phyloP scores from a whole-genome alignment of 2,888 invertebrate genomes.

The Drosophila macrospina region DNA sequence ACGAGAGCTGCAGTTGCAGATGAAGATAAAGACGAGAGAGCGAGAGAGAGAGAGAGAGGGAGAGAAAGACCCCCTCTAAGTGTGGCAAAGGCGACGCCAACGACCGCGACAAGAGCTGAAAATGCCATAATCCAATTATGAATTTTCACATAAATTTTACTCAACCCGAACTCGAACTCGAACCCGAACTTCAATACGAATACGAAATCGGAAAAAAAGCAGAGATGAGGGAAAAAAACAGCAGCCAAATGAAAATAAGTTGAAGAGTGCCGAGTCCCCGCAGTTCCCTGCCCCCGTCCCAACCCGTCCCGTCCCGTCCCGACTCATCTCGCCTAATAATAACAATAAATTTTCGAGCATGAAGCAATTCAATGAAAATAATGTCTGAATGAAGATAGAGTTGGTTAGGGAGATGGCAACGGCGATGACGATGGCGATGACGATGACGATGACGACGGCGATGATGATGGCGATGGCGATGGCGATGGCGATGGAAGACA shows the following conservation, averaged over 20 bases:
- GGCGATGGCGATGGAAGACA: slow-evolving; percentile 17
- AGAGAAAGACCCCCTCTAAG: slow-evolving; percentile 58
- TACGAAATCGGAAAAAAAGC: slow-evolving; percentile 6
- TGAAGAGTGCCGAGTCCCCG: slow-evolving; percentile 15
- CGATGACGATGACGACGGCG: slow-evolving; percentile 26
- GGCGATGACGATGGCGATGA: slow-evolving; percentile 30
- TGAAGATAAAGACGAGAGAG: too few relatives aligned
- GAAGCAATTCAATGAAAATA: slow-evolving; percentile 75
- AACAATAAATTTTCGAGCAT: slow-evolving; percentile 77
- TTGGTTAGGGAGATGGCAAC: slow-evolving; percentile 8
- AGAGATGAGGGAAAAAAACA: slow-evolving; percentile 10
- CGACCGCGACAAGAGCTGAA: slow-evolving; percentile 69
- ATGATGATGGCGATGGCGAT: slow-evolving; percentile 40
- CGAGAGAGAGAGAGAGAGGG: too few relatives aligned
- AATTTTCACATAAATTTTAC: slow-evolving; percentile 78
- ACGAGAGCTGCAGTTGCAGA: slow-evolving; percentile 10
- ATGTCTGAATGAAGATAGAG: slow-evolving; percentile 68
- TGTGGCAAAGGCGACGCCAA: slow-evolving; percentile 51
- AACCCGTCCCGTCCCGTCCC: too few relatives aligned
- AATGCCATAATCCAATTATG: slow-evolving; percentile 82
- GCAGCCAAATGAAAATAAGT: slow-evolving; percentile 53
- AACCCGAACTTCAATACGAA: slow-evolving; percentile 20
- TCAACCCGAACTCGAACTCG: slow-evolving; percentile 51
- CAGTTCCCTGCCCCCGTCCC: not conserved
- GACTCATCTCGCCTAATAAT: slow-evolving; percentile 61